Percentiles rank a stretch among this genome's conserved stretches.
These are phyloP conservation scores for Petromus typicus DNA, from an alignment of 2,113 vertebrate species.

Conservation along the genomic window DNA sequence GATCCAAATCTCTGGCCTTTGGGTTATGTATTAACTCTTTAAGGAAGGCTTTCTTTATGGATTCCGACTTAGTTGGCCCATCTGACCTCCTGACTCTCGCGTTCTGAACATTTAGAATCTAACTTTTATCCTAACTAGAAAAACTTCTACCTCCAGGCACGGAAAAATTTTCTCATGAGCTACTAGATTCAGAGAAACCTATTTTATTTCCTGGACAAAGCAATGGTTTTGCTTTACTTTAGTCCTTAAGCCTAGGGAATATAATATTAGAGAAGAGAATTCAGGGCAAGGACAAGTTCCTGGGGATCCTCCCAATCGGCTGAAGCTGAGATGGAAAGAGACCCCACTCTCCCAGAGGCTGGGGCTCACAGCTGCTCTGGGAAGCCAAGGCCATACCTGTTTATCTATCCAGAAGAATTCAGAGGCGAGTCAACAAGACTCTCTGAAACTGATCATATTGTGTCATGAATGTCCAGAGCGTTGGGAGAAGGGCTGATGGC, in stretches of 20 bases:
- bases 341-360: background rate
- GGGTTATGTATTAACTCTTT: constrained; percentile 25
- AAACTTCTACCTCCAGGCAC: background rate
- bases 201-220: constrained; percentile 31
- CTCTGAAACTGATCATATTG: background rate
- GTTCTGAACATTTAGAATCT: constrained; percentile 14
- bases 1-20: background rate
- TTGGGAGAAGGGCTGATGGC: background rate
- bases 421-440: constrained; percentile 17
- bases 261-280: constrained; percentile 25
- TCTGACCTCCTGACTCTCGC: constrained; percentile 34
- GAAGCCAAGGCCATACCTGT: background rate
- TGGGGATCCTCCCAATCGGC: background rate
- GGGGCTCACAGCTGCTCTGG: background rate
- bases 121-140: constrained; percentile 31
- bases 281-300: constrained; percentile 11
- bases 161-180: constrained; percentile 51
- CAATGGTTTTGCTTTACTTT: constrained; percentile 11
- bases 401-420: background rate
- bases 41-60: constrained; percentile 21
- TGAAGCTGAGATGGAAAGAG: background rate
- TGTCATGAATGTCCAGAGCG: constrained; percentile 10
- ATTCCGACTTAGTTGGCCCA: background rate
- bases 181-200: constrained; percentile 31
- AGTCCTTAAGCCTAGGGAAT: background rate